Conservation (phyloP, 2,797 vertebrate genomes). For the Macropus fuliginosus region DNA sequence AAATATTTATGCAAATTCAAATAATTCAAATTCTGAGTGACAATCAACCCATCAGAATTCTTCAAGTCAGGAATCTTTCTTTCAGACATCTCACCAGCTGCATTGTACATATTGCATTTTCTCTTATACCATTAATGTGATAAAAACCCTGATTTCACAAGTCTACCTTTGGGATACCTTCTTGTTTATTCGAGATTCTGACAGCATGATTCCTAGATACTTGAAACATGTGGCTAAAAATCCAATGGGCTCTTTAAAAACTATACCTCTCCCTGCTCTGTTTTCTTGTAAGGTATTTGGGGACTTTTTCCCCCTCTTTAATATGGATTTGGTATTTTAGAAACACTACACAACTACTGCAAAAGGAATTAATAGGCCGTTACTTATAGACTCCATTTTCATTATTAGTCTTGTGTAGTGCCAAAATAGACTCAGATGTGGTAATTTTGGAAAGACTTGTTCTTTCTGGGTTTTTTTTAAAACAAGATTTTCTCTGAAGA, state of each 20-base stretch:
- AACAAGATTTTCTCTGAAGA: conserved; percentile 59
- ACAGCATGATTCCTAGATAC: background rate
- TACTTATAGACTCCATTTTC: background rate
- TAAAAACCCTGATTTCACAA: background rate
- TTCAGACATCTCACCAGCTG: background rate
- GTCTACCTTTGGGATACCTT: background rate
- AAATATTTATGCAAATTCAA: background rate
- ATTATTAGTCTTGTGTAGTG: accelerated
- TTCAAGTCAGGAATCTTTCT: background rate
- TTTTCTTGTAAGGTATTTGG: background rate
- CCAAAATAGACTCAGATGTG: background rate
- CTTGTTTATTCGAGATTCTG: accelerated
- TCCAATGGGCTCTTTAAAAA: background rate
- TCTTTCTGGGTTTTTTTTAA: conserved; percentile 19
- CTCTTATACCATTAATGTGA: background rate
- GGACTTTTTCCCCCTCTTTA: accelerated
- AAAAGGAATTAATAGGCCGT: background rate
- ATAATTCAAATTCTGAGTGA: background rate
- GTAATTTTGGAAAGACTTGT: conserved; percentile 38
- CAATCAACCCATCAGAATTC: background rate
- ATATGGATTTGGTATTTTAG: background rate
- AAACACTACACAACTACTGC: accelerated
- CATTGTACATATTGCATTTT: background rate
- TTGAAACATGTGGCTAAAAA: background rate
- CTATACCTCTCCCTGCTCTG: background rate